Conservation (phyloP, 1,140 invertebrate species). For the Hylyphantes graminicola region DNA sequence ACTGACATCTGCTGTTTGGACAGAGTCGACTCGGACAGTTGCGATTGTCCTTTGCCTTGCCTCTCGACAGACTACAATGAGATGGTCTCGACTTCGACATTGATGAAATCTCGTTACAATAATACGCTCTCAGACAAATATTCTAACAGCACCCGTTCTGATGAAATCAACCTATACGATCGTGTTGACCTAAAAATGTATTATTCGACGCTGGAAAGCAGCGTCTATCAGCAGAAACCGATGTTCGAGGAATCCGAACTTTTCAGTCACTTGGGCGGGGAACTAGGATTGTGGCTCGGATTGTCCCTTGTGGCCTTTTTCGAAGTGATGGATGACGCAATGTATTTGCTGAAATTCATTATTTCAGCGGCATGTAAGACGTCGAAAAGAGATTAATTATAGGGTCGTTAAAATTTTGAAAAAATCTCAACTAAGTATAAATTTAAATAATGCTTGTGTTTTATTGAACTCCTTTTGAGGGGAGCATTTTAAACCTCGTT, state of each 20-base stretch:
- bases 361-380: too few relatives aligned
- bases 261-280: slow-evolving; percentile 37
- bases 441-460: too few relatives aligned
- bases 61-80: slow-evolving; percentile 1
- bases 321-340: slow-evolving; percentile 13
- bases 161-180: too few relatives aligned
- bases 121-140: not conserved
- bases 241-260: slow-evolving; percentile 49
- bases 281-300: slow-evolving; percentile 41
- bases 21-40: not conserved
- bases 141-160: too few relatives aligned
- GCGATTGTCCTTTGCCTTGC: slow-evolving; percentile 30
- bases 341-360: not conserved
- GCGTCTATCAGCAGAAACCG: not conserved
- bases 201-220: not conserved
- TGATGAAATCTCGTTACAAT: not conserved
- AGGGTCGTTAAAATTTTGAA: too few relatives aligned
- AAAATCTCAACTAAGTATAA: too few relatives aligned
- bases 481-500: too few relatives aligned
- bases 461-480: too few relatives aligned
- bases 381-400: too few relatives aligned
- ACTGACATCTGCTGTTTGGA: slow-evolving; percentile 7
- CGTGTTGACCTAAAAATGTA: slow-evolving; percentile 12
- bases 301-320: slow-evolving; percentile 20
- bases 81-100: not conserved